Conservation (phyloP, 1,140 invertebrate genomes). For the Adelges cooleyi region DNA sequence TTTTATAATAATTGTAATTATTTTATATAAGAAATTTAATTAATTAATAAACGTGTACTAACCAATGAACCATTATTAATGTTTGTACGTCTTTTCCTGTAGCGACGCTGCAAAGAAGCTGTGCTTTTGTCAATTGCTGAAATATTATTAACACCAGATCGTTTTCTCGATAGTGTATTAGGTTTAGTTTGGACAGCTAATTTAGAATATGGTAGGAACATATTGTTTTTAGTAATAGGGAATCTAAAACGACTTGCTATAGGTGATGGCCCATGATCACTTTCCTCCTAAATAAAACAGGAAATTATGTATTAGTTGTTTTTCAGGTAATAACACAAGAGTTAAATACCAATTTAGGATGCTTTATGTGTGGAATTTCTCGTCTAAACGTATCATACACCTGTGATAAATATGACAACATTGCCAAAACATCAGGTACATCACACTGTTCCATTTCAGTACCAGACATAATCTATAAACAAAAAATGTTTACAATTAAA, state of each 20-base stretch:
- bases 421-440: constrained; percentile 58
- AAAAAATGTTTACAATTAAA: background rate
- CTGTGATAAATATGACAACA: constrained; percentile 76
- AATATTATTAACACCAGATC: constrained; percentile 11
- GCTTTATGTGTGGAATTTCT: constrained; percentile 69
- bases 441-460: constrained; percentile 61
- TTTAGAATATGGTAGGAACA: constrained; percentile 5
- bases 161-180: background rate
- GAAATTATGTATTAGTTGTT: background rate
- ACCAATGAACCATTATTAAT: constrained; percentile 23
- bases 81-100: constrained; percentile 16
- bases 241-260: constrained; percentile 11
- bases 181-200: background rate
- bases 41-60: background rate
- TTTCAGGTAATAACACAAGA: background rate
- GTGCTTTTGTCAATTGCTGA: constrained; percentile 13
- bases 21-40: background rate
- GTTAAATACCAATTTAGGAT: constrained; percentile 52
- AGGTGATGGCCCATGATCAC: constrained; percentile 9
- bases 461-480: constrained; percentile 57
- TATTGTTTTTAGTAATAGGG: background rate
- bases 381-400: constrained; percentile 71
- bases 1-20: background rate
- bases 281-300: constrained; percentile 14
- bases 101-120: constrained; percentile 8